phyloP scores from a whole-genome alignment of 2,888 invertebrate genomes.

The Endomychus coccineus region DNA sequence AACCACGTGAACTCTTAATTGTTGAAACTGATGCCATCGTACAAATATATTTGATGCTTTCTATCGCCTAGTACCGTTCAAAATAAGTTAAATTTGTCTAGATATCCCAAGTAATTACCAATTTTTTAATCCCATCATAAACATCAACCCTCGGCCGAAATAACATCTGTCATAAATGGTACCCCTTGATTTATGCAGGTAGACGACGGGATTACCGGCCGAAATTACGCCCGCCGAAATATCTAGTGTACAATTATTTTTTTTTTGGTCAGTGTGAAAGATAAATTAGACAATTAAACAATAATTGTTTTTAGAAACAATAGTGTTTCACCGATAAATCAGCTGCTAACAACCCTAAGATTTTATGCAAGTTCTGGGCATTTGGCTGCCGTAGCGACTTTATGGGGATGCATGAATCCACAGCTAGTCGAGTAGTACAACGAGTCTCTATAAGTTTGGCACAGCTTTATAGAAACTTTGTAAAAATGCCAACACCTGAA shows the following conservation, averaged over 20 bases:
- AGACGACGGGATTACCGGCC: no score
- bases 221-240: no score
- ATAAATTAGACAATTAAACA: not conserved
- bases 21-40: no score
- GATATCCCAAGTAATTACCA: no score
- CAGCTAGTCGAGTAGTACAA: constrained; percentile 4
- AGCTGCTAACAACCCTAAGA: constrained; percentile 6
- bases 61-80: no score
- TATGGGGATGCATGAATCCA: constrained; percentile 7
- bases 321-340: constrained; percentile 10
- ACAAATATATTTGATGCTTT: no score
- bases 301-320: constrained; percentile 7
- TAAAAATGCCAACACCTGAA: constrained; percentile 5
- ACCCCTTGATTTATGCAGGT: no score
- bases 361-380: constrained; percentile 7
- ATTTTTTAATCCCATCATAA: no score
- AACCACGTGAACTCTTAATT: no score
- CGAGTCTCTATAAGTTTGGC: constrained; percentile 4
- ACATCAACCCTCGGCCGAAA: no score
- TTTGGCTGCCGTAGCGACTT: constrained; percentile 7
- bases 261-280: not conserved
- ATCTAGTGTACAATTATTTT: constrained; percentile 1
- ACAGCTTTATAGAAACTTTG: constrained; percentile 1
- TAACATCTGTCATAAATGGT: no score
- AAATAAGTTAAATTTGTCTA: no score